A percentile compares a stretch with the other conserved stretches of the same genome.
These are phyloP conservation scores for Pygoscelis antarcticus DNA, from an alignment of 2,113 vertebrate species.

Conservation along the genomic window DNA sequence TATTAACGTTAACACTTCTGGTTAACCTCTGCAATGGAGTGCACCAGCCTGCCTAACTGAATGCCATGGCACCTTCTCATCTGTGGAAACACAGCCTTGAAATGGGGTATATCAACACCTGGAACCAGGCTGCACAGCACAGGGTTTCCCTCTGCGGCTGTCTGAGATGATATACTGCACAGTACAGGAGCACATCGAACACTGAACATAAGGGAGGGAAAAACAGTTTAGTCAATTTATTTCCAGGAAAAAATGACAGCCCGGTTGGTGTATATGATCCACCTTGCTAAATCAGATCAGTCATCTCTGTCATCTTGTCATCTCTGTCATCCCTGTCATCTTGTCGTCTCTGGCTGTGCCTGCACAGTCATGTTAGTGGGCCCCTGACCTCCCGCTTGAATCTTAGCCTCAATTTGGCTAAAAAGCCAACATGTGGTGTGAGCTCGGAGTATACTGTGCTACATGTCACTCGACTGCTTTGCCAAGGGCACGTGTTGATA, in stretches of 20 bases:
- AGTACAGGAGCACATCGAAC: neutral
- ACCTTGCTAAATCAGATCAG: neutral
- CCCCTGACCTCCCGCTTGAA: neutral
- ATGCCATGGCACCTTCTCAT: neutral
- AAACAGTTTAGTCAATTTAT: neutral
- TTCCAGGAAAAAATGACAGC: neutral
- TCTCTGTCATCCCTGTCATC: neutral
- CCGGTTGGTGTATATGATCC: neutral
- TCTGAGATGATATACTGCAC: neutral
- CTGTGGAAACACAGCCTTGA: neutral
- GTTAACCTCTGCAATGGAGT: neutral
- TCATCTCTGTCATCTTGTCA: neutral
- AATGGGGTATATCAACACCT: rapidly evolving
- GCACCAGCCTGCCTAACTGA: neutral
- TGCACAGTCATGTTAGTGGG: rapidly evolving
- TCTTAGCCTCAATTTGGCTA: neutral
- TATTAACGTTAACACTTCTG: neutral
- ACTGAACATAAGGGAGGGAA: neutral
- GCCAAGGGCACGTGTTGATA: neutral
- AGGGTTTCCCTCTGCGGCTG: neutral
- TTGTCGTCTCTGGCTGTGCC: neutral
- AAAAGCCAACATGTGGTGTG: neutral
- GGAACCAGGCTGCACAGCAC: neutral
- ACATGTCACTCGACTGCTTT: neutral
- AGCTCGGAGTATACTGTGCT: neutral